phyloP scores from a whole-genome alignment of 2,113 vertebrate genomes.

The Arizona elegans region DNA sequence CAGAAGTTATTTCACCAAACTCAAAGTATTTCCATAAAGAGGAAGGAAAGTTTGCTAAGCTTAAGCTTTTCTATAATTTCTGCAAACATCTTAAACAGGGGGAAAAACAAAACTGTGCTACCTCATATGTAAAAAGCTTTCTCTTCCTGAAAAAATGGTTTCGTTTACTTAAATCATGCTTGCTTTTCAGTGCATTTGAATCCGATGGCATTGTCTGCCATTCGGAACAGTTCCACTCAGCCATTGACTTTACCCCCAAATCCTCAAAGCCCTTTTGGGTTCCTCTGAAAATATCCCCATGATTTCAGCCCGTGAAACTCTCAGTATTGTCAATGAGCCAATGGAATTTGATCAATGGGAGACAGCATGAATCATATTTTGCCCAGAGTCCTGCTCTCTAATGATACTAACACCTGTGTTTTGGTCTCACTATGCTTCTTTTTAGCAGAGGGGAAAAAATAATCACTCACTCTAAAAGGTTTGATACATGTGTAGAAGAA shows the following conservation, averaged over 20 bases:
- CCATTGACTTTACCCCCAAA: not conserved
- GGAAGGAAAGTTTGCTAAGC: not conserved
- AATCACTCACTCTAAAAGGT: not conserved
- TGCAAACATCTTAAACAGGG: not conserved
- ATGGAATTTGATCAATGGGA: not conserved
- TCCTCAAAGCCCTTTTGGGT: not conserved
- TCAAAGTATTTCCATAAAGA: not conserved
- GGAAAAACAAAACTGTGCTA: conserved; percentile 16
- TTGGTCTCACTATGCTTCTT: not conserved
- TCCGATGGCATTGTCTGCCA: not conserved
- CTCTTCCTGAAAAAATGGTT: not conserved
- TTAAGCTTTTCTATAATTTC: not conserved
- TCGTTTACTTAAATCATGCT: not conserved
- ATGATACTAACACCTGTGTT: not conserved
- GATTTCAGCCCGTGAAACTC: not conserved
- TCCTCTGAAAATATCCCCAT: not conserved
- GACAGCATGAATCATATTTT: not conserved
- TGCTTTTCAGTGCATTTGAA: not conserved
- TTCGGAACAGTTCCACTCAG: not conserved
- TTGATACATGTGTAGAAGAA: not conserved
- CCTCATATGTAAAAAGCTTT: not conserved
- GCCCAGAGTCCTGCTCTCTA: not conserved
- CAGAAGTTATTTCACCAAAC: not conserved
- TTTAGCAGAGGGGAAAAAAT: not conserved
- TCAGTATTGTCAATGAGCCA: not conserved